Percentiles rank a stretch among this genome's conserved stretches.
phyloP scores from a whole-genome alignment of 2,113 vertebrate species.

The Dicaeum eximium region DNA sequence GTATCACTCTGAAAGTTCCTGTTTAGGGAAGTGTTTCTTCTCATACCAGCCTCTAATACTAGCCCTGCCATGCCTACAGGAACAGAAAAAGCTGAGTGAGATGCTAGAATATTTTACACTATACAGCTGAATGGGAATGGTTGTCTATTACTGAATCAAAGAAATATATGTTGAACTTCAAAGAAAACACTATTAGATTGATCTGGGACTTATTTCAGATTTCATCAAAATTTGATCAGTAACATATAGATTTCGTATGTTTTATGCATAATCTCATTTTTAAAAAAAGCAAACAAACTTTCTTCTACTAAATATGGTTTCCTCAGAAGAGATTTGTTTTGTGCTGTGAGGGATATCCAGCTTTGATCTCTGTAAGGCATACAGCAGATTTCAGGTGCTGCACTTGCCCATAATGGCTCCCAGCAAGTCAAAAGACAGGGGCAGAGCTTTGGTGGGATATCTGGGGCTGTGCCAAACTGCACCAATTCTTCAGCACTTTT shows the following conservation, averaged over 20 bases:
- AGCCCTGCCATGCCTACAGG: background rate
- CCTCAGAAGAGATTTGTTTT: background rate
- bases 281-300: background rate
- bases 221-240: background rate
- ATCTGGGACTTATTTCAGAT: background rate
- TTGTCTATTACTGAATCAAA: background rate
- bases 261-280: background rate
- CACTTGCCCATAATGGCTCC: background rate
- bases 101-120: background rate
- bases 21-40: background rate
- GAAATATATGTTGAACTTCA: background rate
- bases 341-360: background rate
- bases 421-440: background rate
- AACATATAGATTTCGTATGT: background rate
- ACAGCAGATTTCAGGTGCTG: background rate
- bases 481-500: background rate
- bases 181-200: background rate
- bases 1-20: background rate
- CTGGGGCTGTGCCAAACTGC: background rate
- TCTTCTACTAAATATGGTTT: background rate
- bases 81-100: background rate
- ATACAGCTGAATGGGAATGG: background rate
- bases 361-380: background rate
- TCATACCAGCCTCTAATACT: background rate
- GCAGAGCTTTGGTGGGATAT: background rate